Evolutionary conservation across 2,797 vertebrate species (phyloP).

Genomic region (Rhinophrynus dorsalis): DNA sequence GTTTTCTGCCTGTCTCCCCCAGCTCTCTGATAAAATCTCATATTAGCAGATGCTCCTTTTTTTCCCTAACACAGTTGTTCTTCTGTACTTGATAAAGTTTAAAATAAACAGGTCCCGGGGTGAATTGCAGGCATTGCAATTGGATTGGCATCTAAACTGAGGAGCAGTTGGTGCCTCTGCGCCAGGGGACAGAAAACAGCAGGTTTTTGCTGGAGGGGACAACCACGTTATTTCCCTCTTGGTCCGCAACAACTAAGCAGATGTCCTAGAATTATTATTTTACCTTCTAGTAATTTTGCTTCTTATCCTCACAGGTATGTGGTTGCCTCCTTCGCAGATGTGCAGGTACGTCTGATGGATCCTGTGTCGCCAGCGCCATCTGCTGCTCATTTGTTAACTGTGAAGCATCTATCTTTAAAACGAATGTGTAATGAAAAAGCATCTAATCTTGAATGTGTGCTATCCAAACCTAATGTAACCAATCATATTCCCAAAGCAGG

Average conservation of each 20-base stretch:
- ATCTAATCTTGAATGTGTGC: too few species aligned
- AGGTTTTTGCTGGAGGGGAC: conserved; percentile 82
- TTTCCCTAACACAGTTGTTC: conserved; percentile 59
- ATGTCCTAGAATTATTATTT: conserved; percentile 77
- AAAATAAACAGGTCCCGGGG: conserved; percentile 69
- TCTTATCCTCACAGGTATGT: conserved; percentile 56
- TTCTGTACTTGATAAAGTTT: conserved; percentile 69
- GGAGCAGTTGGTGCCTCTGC: conserved; percentile 72
- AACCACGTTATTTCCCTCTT: conserved; percentile 79
- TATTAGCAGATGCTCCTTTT: conserved; percentile 56
- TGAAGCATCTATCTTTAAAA: background rate
- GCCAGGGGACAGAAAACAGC: conserved; percentile 70
- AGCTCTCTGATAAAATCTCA: too few species aligned
- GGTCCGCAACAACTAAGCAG: conserved; percentile 74
- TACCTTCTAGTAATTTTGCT: conserved; percentile 66
- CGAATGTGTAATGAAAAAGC: too few species aligned
- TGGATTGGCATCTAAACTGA: conserved; percentile 71
- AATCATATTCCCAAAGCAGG: too few species aligned
- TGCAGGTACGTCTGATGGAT: conserved; percentile 42
- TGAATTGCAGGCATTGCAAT: conserved; percentile 62
- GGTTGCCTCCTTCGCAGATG: conserved; percentile 57
- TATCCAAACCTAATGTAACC: too few species aligned
- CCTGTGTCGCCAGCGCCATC: conserved; percentile 28
- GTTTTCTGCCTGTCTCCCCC: too few species aligned
- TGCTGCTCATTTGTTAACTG: background rate